A percentile compares a stretch with the other conserved stretches of the same genome.
Evolutionary conservation across 2,113 vertebrate genomes (phyloP).

Genomic region (Halichoeres trimaculatus): DNA sequence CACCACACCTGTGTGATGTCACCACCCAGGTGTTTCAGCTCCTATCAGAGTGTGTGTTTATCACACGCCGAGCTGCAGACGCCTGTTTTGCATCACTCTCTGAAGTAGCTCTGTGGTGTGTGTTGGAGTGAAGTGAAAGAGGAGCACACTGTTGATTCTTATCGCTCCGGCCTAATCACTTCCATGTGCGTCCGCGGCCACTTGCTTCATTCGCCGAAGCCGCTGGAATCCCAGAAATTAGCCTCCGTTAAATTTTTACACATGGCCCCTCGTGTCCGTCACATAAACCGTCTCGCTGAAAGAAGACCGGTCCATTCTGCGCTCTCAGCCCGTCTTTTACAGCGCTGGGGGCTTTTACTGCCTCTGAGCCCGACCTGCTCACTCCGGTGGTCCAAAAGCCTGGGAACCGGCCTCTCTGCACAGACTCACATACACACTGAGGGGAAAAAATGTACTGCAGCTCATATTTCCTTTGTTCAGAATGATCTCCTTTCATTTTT

Average conservation of each 20-base stretch:
- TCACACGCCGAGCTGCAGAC: slow-evolving; percentile 69
- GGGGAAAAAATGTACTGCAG: slow-evolving; percentile 18
- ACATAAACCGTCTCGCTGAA: slow-evolving; percentile 76
- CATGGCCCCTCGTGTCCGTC: slow-evolving; percentile 73
- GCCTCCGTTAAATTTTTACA: slow-evolving; percentile 82
- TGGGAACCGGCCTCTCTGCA: slow-evolving; percentile 60
- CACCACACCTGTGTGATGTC: slow-evolving; percentile 61
- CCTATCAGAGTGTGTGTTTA: slow-evolving; percentile 16
- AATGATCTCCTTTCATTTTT: slow-evolving; percentile 61
- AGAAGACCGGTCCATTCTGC: slow-evolving; percentile 67
- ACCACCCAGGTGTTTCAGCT: slow-evolving; percentile 48
- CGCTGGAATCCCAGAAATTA: slow-evolving; percentile 85
- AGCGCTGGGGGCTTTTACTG: slow-evolving; percentile 63
- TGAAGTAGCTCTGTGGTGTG: slow-evolving; percentile 36
- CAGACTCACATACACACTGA: slow-evolving; percentile 28
- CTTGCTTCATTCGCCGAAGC: slow-evolving; percentile 81
- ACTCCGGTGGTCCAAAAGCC: slow-evolving; percentile 64
- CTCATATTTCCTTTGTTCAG: slow-evolving; percentile 66
- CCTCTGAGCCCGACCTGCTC: slow-evolving; percentile 59
- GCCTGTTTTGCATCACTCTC: slow-evolving; percentile 76
- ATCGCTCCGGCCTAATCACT: slow-evolving; percentile 80
- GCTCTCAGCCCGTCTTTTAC: slow-evolving; percentile 53
- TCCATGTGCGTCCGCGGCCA: slow-evolving; percentile 85
- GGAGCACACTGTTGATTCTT: slow-evolving; percentile 56
- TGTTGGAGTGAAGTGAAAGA: slow-evolving; percentile 31